Evolutionary conservation across 2,113 vertebrate genomes (phyloP), one percentile per base, ranked within the genome.

Genomic region (Thymallus thymallus): DNA sequence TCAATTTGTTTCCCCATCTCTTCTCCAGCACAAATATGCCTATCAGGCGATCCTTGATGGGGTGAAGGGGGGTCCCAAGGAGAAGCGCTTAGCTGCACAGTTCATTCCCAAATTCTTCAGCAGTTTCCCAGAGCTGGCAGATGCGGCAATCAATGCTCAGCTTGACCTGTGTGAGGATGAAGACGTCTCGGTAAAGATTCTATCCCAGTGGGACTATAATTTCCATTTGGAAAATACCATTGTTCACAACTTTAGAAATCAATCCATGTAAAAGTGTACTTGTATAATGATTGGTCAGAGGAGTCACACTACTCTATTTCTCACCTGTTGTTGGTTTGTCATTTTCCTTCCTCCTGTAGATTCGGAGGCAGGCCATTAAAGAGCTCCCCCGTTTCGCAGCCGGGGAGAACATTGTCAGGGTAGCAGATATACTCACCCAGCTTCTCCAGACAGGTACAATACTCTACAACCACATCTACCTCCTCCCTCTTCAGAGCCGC

Each of bases 21-120:
- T 69, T 71, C 84, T 88, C 45, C 83, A 99, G 98, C 96, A 99
- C 90, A 98, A 98, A 91, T 95, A 98, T 93, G 95, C 97, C 0
- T 99, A 99, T 86, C 97, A 98, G 67, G 95, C 91, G 0, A 98
- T 99, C 82, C 67, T 99, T 82, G 93, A 97, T 86, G 98, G 97
- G 0, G 98, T 99, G 55, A 99, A 99, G 82, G 96, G 96, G n/a
- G 96, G 96, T 46, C 92, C 96, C 1, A 99, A 99, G 89, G 98
- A 99, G 87, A 99, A 99, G 85, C 94, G 97, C 55, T 88, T 99
- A 81, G 97, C 98, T 51, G 98, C 98, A 48, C 98, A 99, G 83
- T 99, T 99, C 83, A 99, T 99, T 89, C 97, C 98, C 0, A 99
- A 99, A 12, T 99, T 99, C 90, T 99, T 99, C 88, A 96, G 94